These are phyloP conservation scores for Cyclargus thomasi DNA, from an alignment of 1,140 invertebrate species.

Conservation along the genomic window DNA sequence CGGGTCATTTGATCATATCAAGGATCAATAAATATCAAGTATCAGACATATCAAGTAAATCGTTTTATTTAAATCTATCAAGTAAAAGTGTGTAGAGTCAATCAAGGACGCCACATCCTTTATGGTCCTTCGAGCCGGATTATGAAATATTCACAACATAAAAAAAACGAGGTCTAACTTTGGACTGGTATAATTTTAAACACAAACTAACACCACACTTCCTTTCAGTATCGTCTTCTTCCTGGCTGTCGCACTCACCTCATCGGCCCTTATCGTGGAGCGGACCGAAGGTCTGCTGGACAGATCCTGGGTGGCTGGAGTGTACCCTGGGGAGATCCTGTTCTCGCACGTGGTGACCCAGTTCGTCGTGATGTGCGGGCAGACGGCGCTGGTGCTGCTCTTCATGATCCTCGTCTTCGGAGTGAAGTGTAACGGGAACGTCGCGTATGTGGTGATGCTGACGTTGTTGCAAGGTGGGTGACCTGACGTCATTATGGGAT, in stretches of 20 bases:
- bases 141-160: no score
- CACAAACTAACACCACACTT: no score
- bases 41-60: no score
- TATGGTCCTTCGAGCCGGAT: no score
- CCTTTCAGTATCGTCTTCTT: slow-evolving; percentile 93
- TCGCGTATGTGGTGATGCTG: slow-evolving; percentile 88
- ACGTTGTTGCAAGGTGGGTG: slow-evolving; percentile 86
- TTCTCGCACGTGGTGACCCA: slow-evolving; percentile 94
- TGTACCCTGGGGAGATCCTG: slow-evolving; percentile 91
- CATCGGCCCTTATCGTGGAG: slow-evolving; percentile 93
- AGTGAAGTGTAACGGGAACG: slow-evolving; percentile 89
- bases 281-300: slow-evolving; percentile 91
- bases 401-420: slow-evolving; percentile 94
- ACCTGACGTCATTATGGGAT: no score
- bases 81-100: no score
- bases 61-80: no score
- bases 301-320: slow-evolving; percentile 91
- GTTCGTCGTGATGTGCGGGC: slow-evolving; percentile 94
- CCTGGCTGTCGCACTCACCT: slow-evolving; percentile 93
- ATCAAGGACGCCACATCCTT: no score
- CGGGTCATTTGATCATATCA: no score
- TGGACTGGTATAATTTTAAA: no score
- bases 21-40: no score
- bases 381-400: slow-evolving; percentile 89
- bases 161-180: no score